Percentiles rank a stretch among this genome's conserved stretches.
These are phyloP conservation scores for Oncorhynchus masou DNA, from an alignment of 2,113 vertebrate species.

Conservation along the genomic window DNA sequence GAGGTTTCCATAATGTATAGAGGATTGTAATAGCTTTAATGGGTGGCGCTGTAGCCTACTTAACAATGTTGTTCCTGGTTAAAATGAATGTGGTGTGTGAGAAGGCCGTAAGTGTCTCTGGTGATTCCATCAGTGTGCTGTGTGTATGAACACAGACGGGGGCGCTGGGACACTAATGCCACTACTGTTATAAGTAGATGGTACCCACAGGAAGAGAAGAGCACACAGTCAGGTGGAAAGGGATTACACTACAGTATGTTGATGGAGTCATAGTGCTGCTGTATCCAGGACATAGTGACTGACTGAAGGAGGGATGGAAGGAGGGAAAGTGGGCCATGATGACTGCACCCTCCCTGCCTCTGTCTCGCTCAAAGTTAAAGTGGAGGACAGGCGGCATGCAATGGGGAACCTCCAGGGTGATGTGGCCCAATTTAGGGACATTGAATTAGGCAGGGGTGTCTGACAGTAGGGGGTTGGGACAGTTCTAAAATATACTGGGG, in stretches of 20 bases:
- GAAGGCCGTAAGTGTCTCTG: conserved; percentile 30
- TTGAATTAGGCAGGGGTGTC: no score
- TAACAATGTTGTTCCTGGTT: conserved; percentile 68
- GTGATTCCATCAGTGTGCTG: conserved; percentile 47
- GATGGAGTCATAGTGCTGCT: conserved; percentile 14
- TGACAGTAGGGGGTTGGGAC: no score
- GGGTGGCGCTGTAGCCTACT: conserved; percentile 64
- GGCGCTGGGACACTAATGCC: conserved; percentile 61
- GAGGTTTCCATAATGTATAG: conserved; percentile 76
- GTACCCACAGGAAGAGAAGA: conserved; percentile 51
- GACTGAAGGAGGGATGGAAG: not conserved
- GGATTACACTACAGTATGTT: conserved; percentile 26
- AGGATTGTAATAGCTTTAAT: conserved; percentile 72
- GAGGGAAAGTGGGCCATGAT: no score
- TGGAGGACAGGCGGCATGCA: no score
- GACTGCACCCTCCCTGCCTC: no score
- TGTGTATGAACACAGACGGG: conserved; percentile 59
- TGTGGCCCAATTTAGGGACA: no score
- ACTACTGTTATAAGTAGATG: conserved; percentile 50
- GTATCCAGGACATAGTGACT: not conserved
- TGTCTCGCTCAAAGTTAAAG: no score
- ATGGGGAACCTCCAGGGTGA: no score
- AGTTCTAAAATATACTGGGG: no score
- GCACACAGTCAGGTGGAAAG: conserved; percentile 42
- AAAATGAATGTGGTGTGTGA: conserved; percentile 50